Evolutionary conservation across 2,797 vertebrate species (phyloP).

Genomic region (Sebastes trivittatus): DNA sequence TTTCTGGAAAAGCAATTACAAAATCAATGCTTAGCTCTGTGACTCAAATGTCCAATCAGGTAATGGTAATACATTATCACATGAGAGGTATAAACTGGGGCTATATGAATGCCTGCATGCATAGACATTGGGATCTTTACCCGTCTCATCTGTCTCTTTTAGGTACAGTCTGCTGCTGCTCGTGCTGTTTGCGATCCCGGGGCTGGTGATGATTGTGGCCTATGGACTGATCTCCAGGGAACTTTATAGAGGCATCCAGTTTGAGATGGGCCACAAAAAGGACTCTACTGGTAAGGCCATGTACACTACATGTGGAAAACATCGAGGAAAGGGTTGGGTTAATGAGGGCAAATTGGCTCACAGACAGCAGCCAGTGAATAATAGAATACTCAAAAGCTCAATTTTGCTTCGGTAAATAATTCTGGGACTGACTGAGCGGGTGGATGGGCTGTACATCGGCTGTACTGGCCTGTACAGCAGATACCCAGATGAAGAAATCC

Average conservation of each 20-base stretch:
- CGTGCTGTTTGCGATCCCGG: slow-evolving; percentile 92
- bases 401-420: background rate
- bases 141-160: slow-evolving; percentile 16
- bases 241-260: slow-evolving; percentile 93
- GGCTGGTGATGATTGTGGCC: slow-evolving; percentile 92
- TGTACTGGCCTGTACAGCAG: background rate
- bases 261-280: slow-evolving; percentile 87
- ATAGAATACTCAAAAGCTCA: background rate
- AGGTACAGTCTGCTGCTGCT: slow-evolving; percentile 93
- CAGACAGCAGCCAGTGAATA: background rate
- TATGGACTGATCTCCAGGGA: slow-evolving; percentile 96
- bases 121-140: background rate
- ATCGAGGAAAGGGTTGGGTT: background rate
- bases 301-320: background rate
- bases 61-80: background rate
- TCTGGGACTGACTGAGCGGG: too few relatives aligned
- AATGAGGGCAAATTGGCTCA: background rate
- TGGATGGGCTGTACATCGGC: too few relatives aligned
- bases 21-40: background rate
- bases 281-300: slow-evolving; percentile 79
- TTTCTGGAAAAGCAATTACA: background rate
- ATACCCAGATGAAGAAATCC: background rate
- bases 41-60: background rate
- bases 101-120: background rate
- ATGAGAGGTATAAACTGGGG: background rate